Base-by-base conservation (phyloP, 2,888 invertebrate species). In the Augiades crinisus region DNA sequence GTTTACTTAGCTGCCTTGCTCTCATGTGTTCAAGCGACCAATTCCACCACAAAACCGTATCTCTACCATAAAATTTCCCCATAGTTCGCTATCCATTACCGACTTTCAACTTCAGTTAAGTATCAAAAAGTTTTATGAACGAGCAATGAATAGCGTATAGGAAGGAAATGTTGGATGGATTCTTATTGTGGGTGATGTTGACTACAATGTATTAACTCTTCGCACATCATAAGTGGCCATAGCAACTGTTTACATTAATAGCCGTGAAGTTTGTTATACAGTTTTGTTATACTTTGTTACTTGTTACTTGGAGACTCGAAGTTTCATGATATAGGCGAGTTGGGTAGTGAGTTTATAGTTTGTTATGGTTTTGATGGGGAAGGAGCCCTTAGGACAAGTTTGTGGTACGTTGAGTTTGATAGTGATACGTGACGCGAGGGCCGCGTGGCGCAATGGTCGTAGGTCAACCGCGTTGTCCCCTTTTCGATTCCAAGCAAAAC, bases 1-100 rank as follows among this genome's bases (percentile, higher is more conserved):
- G 50, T 50, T 50, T 50, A 50, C 43, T 50, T 50, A 50, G 50
- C 50, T 50, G 50, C 43, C 43, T 41, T 34, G 34, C 43, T 50
- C 49, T 49, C 37, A 30, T 50, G 50, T 43, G 50, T 43, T 43
- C 34, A 17, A 19, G 50, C 33, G 43, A 43, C 43, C 50, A 43
- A 43, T 14, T 30, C 27, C 19, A 36, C 50, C 43, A 43, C 50
- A 21, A 43, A 17, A 27, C 17, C 12, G 16, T 43, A 19, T 3
- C 19, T 5, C 10, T 7, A 21, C 19, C 2, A 12, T 24, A n/a
- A 17, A 5, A 33, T 36, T 21, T 1, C 14, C 12, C 7, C 3
- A n/a, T 6, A 21, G 2, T 43, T 34, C 7, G 5, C 7, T 7
- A 14, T 50, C 50, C 27, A 36, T 43, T 19, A 3, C 33, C 1